These are phyloP conservation scores for Anoura caudifer DNA, from an alignment of 2,113 vertebrate genomes.

Conservation along the genomic window DNA sequence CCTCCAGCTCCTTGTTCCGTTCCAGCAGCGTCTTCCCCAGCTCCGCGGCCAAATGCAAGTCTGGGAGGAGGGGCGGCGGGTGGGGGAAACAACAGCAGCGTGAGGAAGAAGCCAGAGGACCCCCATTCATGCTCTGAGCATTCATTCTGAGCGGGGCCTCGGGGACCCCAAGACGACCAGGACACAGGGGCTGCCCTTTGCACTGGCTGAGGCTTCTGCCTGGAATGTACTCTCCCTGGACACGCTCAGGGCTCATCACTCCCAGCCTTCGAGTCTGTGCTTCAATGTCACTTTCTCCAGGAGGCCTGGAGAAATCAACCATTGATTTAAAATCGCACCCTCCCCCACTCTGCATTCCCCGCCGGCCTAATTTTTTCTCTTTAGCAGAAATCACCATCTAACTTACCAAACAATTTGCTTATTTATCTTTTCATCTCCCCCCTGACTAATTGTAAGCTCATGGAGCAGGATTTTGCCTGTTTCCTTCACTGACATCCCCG, in stretches of 20 bases:
- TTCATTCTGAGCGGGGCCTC: neutral
- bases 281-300: neutral
- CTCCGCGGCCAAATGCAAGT: conserved; percentile 79
- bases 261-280: neutral
- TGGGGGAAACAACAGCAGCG: neutral
- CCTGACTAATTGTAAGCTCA: neutral
- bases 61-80: neutral
- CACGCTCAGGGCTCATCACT: neutral
- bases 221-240: neutral
- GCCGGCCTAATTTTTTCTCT: neutral
- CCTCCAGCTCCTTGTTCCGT: conserved; percentile 97
- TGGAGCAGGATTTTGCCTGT: neutral
- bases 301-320: neutral
- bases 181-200: neutral
- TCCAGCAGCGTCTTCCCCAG: conserved; percentile 97
- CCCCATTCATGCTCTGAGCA: neutral
- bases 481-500: neutral
- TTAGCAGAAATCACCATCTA: neutral
- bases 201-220: neutral
- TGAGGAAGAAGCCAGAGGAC: neutral
- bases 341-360: neutral
- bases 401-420: neutral
- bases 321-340: neutral
- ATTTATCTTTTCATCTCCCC: neutral
- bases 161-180: neutral